Percentiles rank a stretch among this genome's conserved stretches.
These are phyloP conservation scores for Pterobdella sp. DNA, from an alignment of 2,888 invertebrate species.

Conservation along the genomic window DNA sequence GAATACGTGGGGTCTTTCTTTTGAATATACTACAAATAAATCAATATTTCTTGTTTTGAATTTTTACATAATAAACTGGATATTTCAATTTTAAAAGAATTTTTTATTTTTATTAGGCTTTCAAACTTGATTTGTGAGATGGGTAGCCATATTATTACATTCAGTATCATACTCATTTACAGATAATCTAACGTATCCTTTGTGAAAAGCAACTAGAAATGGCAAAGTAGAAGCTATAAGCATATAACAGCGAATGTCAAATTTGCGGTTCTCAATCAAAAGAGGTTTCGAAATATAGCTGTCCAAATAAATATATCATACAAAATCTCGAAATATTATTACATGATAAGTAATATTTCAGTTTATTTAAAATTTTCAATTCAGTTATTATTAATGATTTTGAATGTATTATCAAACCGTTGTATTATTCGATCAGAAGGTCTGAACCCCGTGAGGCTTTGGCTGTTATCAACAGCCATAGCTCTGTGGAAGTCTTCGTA, in stretches of 20 bases:
- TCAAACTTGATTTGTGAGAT: constrained; percentile 53
- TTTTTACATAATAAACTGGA: no score
- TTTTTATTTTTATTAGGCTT: no score
- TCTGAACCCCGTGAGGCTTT: constrained; percentile 3
- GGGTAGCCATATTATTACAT: constrained; percentile 47
- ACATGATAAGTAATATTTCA: no score
- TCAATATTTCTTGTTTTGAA: no score
- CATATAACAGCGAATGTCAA: constrained; percentile 53
- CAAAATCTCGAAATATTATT: no score
- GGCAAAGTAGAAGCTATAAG: constrained; percentile 49
- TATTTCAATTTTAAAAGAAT: no score
- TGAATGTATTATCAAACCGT: no score
- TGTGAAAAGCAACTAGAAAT: constrained; percentile 49
- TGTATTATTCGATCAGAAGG: constrained; percentile 46
- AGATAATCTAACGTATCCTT: constrained; percentile 50
- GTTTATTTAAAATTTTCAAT: no score
- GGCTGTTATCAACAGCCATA: constrained; percentile 41
- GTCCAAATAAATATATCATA: no score
- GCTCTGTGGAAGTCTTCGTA: constrained; percentile 44
- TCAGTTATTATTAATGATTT: no score
- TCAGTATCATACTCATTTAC: constrained; percentile 47
- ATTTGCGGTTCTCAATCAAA: constrained; percentile 49
- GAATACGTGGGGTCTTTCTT: constrained; percentile 51
- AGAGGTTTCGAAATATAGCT: constrained; percentile 51
- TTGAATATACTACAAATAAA: constrained; percentile 48